These are phyloP conservation scores for Torymus tubicola DNA, from an alignment of 2,888 invertebrate species.

Conservation along the genomic window DNA sequence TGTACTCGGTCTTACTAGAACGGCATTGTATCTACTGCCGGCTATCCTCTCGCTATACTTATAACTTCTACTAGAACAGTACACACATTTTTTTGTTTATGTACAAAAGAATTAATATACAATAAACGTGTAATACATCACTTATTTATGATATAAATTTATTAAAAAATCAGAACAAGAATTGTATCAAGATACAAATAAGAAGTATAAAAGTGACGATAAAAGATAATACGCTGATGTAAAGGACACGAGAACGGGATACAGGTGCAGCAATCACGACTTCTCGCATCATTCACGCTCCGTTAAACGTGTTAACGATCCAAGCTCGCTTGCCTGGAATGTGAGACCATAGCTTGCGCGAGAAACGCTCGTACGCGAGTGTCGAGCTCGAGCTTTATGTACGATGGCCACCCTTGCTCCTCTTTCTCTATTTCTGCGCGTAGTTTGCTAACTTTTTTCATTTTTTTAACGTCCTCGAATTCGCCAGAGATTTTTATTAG, in stretches of 20 bases:
- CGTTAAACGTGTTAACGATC: slow-evolving; percentile 70
- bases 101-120: too few relatives aligned
- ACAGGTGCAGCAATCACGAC: slow-evolving; percentile 62
- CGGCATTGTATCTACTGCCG: too few relatives aligned
- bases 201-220: slow-evolving; percentile 12
- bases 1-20: too few relatives aligned
- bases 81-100: too few relatives aligned
- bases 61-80: too few relatives aligned
- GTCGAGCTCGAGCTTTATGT: neutral
- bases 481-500: too few relatives aligned
- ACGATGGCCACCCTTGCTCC: neutral
- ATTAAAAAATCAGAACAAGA: too few relatives aligned
- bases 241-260: slow-evolving; percentile 50
- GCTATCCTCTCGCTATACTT: too few relatives aligned
- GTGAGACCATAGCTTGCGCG: slow-evolving; percentile 42
- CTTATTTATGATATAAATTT: too few relatives aligned
- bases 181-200: too few relatives aligned
- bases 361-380: slow-evolving; percentile 49
- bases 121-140: too few relatives aligned
- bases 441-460: neutral
- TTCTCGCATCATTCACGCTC: slow-evolving; percentile 63
- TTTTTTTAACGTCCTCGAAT: too few relatives aligned
- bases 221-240: neutral
- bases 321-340: slow-evolving; percentile 60
- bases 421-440: neutral